These are phyloP conservation scores for Spongilla lacustris DNA, from an alignment of 37 sponge, comb jelly and placozoan species.

Conservation along the genomic window DNA sequence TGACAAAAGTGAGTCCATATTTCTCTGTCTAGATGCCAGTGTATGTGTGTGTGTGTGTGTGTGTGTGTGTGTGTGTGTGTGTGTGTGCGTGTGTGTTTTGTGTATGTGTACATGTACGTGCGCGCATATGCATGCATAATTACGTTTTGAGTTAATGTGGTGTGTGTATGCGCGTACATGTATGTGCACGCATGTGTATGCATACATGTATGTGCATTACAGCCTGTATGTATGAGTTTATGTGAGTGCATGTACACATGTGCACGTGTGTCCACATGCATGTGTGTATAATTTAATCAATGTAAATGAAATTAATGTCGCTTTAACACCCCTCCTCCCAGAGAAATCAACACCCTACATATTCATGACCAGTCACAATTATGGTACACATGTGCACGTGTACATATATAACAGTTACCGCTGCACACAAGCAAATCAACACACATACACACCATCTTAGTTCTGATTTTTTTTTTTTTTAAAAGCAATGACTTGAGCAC, in stretches of 20 bases:
- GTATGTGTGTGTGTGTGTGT: neutral
- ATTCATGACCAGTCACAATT: no score
- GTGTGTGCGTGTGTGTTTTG: neutral
- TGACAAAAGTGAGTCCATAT: constrained; percentile 88
- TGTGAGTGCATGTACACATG: neutral
- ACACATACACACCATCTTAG: no score
- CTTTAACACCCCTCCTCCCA: no score
- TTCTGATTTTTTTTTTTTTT: no score
- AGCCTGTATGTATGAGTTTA: neutral
- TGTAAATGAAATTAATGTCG: no score
- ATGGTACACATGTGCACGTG: no score
- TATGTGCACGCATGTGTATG: neutral
- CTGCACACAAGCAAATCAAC: no score
- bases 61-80: neutral
- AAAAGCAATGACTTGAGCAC: no score
- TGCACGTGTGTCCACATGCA: neutral
- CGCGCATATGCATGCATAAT: no score
- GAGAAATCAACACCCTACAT: no score
- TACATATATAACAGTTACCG: no score
- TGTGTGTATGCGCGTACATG: neutral
- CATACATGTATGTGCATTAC: neutral
- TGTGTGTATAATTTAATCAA: no score
- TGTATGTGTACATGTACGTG: neutral
- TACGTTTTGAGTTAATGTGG: neutral
- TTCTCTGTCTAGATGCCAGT: constrained; percentile 60